Percentiles rank a stretch among this genome's conserved stretches.
phyloP scores from a whole-genome alignment of 1,140 invertebrate species.

The Scylla paramamosain region DNA sequence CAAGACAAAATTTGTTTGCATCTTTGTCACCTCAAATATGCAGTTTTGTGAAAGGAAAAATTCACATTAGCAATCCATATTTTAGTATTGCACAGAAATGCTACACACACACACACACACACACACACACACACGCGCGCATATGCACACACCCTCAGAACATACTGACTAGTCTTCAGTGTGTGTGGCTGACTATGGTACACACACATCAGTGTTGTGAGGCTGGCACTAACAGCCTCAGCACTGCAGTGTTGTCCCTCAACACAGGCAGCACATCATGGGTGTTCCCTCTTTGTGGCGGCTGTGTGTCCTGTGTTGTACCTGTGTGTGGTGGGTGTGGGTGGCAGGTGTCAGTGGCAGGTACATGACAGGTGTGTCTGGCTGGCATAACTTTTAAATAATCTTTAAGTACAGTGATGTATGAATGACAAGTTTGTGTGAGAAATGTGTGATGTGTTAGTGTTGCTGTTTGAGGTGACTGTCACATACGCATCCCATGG shows the following conservation, averaged over 20 bases:
- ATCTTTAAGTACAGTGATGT: too few relatives aligned
- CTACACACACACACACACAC: neutral
- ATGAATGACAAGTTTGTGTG: too few relatives aligned
- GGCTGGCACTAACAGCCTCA: neutral
- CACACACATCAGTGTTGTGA: neutral
- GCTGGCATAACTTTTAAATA: too few relatives aligned
- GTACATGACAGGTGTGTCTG: too few relatives aligned
- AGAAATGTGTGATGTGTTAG: neutral
- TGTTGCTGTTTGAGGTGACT: too few relatives aligned
- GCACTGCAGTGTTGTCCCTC: too few relatives aligned
- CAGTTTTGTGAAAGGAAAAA: neutral
- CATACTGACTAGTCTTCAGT: neutral
- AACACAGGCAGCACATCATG: neutral
- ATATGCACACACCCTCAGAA: neutral
- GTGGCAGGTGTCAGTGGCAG: too few relatives aligned
- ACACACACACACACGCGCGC: too few relatives aligned
- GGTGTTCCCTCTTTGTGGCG: neutral
- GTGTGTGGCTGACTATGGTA: neutral
- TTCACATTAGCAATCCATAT: constrained; percentile 4
- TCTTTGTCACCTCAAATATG: neutral
- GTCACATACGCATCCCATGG: too few relatives aligned
- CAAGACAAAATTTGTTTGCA: neutral
- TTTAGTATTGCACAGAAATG: neutral
- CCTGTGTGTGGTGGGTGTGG: neutral
- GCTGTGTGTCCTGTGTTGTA: neutral